phyloP scores from a whole-genome alignment of 2,113 vertebrate genomes.

The Oceanodroma tethys region DNA sequence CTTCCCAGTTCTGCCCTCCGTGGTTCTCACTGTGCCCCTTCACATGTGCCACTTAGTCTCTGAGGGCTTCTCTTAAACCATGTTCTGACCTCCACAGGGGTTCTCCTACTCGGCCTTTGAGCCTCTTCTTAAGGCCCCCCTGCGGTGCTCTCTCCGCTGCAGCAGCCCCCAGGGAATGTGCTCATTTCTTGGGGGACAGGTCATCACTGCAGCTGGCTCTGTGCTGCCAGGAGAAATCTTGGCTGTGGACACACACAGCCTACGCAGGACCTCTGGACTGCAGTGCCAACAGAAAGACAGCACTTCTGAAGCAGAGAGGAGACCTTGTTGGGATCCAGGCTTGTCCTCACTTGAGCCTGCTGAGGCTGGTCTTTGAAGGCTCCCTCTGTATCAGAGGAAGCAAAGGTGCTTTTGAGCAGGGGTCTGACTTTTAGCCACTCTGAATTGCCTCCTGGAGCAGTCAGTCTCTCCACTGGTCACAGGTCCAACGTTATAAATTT shows the following conservation, averaged over 20 bases:
- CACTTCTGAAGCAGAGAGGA: neutral
- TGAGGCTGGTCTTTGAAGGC: neutral
- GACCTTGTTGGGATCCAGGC: neutral
- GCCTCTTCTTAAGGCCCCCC: neutral
- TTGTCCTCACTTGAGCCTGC: neutral
- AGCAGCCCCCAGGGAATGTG: neutral
- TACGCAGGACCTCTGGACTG: neutral
- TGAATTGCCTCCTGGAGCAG: neutral
- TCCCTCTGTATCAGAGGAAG: neutral
- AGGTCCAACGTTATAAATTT: neutral
- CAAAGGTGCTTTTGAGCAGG: neutral
- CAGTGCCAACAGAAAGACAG: rapidly evolving
- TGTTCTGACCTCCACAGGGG: neutral
- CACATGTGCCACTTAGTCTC: neutral
- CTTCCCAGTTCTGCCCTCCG: neutral
- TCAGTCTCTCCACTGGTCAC: rapidly evolving
- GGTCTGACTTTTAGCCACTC: neutral
- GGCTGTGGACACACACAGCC: neutral
- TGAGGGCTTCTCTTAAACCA: neutral
- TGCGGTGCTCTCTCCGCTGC: rapidly evolving
- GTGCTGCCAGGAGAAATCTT: neutral
- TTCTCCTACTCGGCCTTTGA: neutral
- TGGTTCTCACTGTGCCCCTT: neutral
- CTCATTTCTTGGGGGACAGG: neutral
- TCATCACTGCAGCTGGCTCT: neutral